A percentile compares a stretch with the other conserved stretches of the same genome.
Conservation (phyloP, 2,888 invertebrate genomes). For the Drosophila yooni region DNA sequence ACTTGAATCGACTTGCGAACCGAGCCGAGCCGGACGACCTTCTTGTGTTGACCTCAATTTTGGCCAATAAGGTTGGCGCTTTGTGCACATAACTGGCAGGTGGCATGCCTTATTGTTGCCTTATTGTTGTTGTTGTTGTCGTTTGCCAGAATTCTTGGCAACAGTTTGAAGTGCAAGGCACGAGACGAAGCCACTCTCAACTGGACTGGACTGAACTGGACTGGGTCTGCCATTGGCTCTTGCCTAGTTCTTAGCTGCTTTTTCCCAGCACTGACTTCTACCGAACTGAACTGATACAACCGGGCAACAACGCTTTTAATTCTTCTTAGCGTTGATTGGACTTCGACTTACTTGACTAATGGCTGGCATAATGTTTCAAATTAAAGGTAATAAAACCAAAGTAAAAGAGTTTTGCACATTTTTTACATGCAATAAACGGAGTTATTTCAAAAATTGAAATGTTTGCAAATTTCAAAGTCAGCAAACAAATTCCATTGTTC, state of each 20-base stretch:
- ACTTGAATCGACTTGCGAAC: slow-evolving; percentile 8
- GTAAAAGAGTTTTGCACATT: not conserved
- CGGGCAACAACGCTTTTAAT: not conserved
- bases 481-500: not conserved
- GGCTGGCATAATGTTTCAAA: not conserved
- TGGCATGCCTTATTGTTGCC: slow-evolving; percentile 34
- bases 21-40: slow-evolving; percentile 58
- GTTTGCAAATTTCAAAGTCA: not conserved
- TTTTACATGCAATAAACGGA: not conserved
- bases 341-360: not conserved
- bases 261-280: not conserved
- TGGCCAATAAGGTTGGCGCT: slow-evolving; percentile 65
- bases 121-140: slow-evolving; percentile 6
- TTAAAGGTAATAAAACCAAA: not conserved
- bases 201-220: slow-evolving; percentile 14
- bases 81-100: slow-evolving; percentile 59
- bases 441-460: not conserved
- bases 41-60: slow-evolving; percentile 75
- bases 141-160: slow-evolving; percentile 40
- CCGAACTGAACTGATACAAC: not conserved
- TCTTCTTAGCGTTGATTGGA: not conserved
- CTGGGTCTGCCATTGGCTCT: not conserved
- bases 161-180: slow-evolving; percentile 53
- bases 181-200: slow-evolving; percentile 17
- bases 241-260: not conserved